Conservation (phyloP, 2,888 invertebrate genomes). For the Synergus itoensis region DNA sequence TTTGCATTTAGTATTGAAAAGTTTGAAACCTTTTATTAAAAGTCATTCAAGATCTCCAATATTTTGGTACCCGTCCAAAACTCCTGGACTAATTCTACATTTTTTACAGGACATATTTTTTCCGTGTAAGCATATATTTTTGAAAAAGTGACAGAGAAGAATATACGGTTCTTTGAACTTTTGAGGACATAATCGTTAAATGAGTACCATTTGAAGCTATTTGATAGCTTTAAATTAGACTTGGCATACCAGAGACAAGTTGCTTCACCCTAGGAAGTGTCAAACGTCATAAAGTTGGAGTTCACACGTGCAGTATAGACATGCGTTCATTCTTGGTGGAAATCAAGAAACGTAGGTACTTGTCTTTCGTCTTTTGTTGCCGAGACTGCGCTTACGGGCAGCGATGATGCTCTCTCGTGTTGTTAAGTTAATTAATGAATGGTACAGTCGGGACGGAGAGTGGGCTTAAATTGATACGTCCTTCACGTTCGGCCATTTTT, state of each 20-base stretch:
- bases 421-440: conserved; percentile 78
- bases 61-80: too few species aligned
- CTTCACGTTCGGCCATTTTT: conserved; percentile 74
- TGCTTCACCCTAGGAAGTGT: neutral
- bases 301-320: conserved; percentile 4
- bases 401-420: conserved; percentile 74
- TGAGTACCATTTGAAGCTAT: neutral
- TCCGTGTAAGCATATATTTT: too few species aligned
- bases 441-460: conserved; percentile 75
- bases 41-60: too few species aligned
- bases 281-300: conserved; percentile 5
- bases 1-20: too few species aligned
- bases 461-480: conserved; percentile 77
- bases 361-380: conserved; percentile 62
- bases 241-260: conserved; percentile 13
- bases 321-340: conserved; percentile 42
- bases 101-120: too few species aligned
- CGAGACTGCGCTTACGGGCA: conserved; percentile 66
- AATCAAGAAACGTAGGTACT: conserved; percentile 60
- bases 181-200: neutral
- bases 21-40: too few species aligned
- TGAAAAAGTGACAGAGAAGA: neutral
- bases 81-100: too few species aligned
- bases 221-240: conserved; percentile 13
- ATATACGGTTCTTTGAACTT: neutral